These are phyloP conservation scores for Mechanitis mazaeus DNA, from an alignment of 2,888 invertebrate genomes.

Conservation along the genomic window DNA sequence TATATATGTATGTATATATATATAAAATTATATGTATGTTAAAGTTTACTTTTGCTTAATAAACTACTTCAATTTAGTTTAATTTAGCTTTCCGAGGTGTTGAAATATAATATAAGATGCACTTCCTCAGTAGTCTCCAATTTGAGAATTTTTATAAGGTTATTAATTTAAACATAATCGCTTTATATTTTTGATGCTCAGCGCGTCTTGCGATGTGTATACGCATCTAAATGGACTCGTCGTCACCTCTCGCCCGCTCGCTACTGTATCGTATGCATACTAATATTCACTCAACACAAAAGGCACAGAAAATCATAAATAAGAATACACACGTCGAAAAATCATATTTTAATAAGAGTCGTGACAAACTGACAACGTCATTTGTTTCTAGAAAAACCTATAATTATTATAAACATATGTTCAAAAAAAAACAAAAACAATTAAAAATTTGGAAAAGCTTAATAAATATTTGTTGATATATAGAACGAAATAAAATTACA, in stretches of 20 bases:
- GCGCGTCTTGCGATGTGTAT: conserved; percentile 45
- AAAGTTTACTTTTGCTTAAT: not conserved
- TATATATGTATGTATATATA: too few species aligned
- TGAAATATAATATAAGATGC: not conserved
- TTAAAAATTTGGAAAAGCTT: too few species aligned
- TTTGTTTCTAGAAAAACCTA: conserved; percentile 11
- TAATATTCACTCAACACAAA: conserved; percentile 40
- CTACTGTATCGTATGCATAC: conserved; percentile 60
- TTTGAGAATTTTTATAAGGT: conserved; percentile 18
- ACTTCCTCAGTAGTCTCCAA: too few species aligned
- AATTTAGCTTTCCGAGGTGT: too few species aligned
- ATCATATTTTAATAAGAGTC: conserved; percentile 29
- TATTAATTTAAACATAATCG: conserved; percentile 50
- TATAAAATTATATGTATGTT: too few species aligned
- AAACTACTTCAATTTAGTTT: too few species aligned
- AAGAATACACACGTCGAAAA: conserved; percentile 28
- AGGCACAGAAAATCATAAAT: conserved; percentile 26
- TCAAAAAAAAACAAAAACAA: too few species aligned
- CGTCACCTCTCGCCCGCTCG: conserved; percentile 60
- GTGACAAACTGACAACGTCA: conserved; percentile 18
- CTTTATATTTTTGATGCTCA: conserved; percentile 42
- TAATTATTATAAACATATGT: not conserved
- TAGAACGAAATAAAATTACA: too few species aligned
- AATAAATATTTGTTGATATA: too few species aligned
- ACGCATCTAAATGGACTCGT: conserved; percentile 63